These are phyloP conservation scores for Choristoneura rosaceana DNA, from an alignment of 2,888 invertebrate genomes.

Conservation along the genomic window DNA sequence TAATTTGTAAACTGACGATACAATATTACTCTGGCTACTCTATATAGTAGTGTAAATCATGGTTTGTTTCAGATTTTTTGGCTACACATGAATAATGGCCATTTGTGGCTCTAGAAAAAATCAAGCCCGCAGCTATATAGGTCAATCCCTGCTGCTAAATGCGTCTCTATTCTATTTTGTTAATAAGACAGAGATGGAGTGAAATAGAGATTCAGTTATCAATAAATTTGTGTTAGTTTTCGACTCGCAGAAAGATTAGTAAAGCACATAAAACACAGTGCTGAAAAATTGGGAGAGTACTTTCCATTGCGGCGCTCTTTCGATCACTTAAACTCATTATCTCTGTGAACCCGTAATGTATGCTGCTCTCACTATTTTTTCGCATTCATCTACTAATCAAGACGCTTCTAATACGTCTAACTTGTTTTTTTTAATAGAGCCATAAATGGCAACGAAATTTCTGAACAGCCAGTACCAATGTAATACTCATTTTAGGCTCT, in stretches of 20 bases:
- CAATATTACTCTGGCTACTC: neutral
- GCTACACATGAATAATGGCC: neutral
- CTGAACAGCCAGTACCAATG: neutral
- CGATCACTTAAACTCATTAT: neutral
- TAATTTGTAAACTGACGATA: neutral
- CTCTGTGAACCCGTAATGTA: neutral
- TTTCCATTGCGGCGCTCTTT: neutral
- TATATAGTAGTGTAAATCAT: neutral
- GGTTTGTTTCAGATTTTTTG: neutral
- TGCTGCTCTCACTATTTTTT: neutral
- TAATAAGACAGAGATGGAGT: no score
- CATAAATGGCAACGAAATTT: neutral
- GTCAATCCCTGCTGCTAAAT: neutral
- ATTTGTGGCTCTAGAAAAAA: neutral
- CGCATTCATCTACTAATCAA: neutral
- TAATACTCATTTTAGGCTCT: constrained; percentile 18
- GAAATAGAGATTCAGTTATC: neutral
- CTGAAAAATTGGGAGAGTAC: neutral
- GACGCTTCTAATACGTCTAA: neutral
- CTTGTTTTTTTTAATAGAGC: neutral
- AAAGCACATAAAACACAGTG: neutral
- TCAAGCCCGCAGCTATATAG: neutral
- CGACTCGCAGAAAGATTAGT: neutral
- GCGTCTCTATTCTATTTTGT: neutral
- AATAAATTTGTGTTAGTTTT: neutral